These are phyloP conservation scores for Habroteleia sp. DNA, from an alignment of 2,888 invertebrate genomes.

Conservation along the genomic window DNA sequence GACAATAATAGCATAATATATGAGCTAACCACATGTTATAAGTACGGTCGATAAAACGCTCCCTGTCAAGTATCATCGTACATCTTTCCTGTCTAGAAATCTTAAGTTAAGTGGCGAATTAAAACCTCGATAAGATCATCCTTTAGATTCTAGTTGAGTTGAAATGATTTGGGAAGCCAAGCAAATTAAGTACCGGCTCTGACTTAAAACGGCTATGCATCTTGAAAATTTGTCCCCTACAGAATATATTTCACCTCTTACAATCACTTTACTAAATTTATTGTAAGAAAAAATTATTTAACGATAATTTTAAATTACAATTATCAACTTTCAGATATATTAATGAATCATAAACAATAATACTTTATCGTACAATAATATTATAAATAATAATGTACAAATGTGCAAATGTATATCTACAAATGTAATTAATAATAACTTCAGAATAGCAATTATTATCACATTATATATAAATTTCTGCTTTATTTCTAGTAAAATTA, in stretches of 20 bases:
- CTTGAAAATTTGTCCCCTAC: slow-evolving; percentile 36
- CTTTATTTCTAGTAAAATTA: too few relatives aligned
- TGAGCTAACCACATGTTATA: slow-evolving; percentile 28
- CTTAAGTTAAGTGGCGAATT: slow-evolving; percentile 53
- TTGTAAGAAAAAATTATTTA: too few relatives aligned
- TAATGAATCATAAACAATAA: too few relatives aligned
- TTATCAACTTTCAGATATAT: too few relatives aligned
- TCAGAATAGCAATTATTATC: too few relatives aligned
- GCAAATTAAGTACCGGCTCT: slow-evolving; percentile 39
- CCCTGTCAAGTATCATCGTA: slow-evolving; percentile 38
- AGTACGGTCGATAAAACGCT: slow-evolving; percentile 55
- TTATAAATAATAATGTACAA: too few relatives aligned
- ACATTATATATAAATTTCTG: too few relatives aligned
- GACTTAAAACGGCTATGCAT: slow-evolving; percentile 37
- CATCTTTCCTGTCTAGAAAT: slow-evolving; percentile 38
- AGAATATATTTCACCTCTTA: slow-evolving; percentile 9
- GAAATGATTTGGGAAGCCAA: slow-evolving; percentile 55
- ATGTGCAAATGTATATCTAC: too few relatives aligned
- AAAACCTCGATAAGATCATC: slow-evolving; percentile 53
- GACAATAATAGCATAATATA: slow-evolving; percentile 69
- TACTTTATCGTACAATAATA: too few relatives aligned
- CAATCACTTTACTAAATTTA: slow-evolving; percentile 42
- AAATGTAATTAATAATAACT: too few relatives aligned
- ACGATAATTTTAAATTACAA: too few relatives aligned
- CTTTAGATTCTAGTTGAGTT: slow-evolving; percentile 36